Evolutionary conservation across 2,797 vertebrate species (phyloP), one percentile per base, ranked within the genome.

Genomic region (Sebastes minor): DNA sequence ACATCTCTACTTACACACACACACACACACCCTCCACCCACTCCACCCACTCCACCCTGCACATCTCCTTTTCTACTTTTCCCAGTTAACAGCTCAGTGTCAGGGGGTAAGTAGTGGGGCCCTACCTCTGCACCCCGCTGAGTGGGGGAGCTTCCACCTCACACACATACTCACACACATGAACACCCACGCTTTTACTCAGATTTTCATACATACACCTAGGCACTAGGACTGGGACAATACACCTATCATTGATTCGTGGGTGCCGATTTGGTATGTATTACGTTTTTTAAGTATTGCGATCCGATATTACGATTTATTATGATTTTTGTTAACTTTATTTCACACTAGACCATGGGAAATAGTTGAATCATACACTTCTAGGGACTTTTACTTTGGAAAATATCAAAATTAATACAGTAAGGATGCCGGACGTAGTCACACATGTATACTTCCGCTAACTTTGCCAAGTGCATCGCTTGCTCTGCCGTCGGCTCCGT

Each of bases 31-130:
- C 53, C n/a, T n/a, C n/a, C n/a, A n/a, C n/a, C n/a, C n/a, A n/a
- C 59, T 68, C 18, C 46, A 63, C 69, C 68, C 59, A 53, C 78
- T 78, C 64, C 66, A 74, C 57, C 76, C 70, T 67, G 64, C 93
- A 95, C 95, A 95, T 94, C 96, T 93, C 91, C 72, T 90, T 75
- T 88, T 95, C 92, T 92, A 93, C 92, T 94, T 91, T 92, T 78
- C 91, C 86, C 66, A 83, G 94, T 96, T 96, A 97, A 97, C 96
- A 96, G 94, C 95, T 96, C 92, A 87, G 95, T 95, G 96, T 96
- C 96, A 96, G 90, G 95, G 96, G 95, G 94, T 96, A 96, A 97
- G 96, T 96, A 95, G 91, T 91, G 91, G 95, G 94, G 95, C 95
- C 96, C 74, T 90, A 86, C 87, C 88, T 88, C 86, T 90, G 85